These are phyloP conservation scores for Caenorhabditis remanei DNA, from an alignment of 1,140 invertebrate genomes.

Conservation along the genomic window DNA sequence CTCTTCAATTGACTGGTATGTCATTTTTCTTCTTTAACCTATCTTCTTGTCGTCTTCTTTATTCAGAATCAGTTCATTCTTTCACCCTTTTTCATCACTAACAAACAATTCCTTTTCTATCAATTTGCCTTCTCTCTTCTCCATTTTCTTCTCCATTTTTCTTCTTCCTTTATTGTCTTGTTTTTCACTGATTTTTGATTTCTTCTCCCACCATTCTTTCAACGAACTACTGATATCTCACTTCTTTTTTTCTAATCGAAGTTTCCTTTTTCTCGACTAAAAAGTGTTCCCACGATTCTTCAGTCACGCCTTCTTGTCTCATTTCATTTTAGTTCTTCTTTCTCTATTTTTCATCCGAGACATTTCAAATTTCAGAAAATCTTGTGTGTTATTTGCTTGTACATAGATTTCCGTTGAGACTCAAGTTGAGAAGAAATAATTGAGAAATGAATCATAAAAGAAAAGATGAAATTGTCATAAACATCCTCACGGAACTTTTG, in stretches of 20 bases:
- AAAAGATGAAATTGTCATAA: conserved; percentile 2
- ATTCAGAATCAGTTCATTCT: conserved; percentile 6
- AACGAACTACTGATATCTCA: neutral
- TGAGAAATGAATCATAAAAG: neutral
- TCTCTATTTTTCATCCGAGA: neutral
- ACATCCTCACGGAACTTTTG: neutral
- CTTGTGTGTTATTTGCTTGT: too few relatives aligned
- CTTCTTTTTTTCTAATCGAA: neutral
- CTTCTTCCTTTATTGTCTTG: conserved; percentile 4
- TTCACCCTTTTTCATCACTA: neutral
- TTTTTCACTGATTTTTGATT: conserved; percentile 39
- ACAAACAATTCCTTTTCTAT: neutral
- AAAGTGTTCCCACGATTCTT: neutral
- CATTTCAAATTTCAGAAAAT: too few relatives aligned
- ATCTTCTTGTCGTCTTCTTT: conserved; percentile 2
- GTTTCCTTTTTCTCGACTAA: neutral
- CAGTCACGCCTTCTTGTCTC: neutral
- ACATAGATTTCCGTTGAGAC: too few relatives aligned
- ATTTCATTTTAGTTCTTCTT: neutral
- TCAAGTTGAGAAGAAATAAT: too few relatives aligned
- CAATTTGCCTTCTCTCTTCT: neutral
- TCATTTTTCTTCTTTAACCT: neutral
- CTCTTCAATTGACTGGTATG: neutral
- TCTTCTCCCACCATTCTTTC: neutral
- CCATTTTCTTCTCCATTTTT: neutral